Base-by-base conservation (phyloP, 1,140 invertebrate species). In the Drosophila burlai region DNA sequence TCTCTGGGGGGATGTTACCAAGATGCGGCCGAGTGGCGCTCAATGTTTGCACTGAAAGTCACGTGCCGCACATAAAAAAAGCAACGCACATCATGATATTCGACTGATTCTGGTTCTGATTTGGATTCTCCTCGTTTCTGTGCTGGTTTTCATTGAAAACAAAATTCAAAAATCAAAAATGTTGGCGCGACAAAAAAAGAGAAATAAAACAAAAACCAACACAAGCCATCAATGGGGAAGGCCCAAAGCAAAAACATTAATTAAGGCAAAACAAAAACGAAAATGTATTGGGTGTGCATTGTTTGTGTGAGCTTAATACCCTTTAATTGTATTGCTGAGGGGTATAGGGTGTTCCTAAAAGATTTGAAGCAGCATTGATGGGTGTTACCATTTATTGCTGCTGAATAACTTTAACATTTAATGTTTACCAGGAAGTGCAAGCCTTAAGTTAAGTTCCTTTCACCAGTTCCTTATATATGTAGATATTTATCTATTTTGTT, bases 161-260 rank as follows among this genome's bases (percentile, higher is more conserved):
- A 81, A 89, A 87, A 78, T 83, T 83, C 73, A 84, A 89, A 89
- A 86, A 89, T 81, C 77, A 67, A 83, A 86, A 89, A 75, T 68
- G 60, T 79, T 79, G 69, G 52, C 59, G 81, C 69, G 77, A 83
- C 80, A 81, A 80, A 79, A 45, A 54, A 49, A 4, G 34, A 36
- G 59, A 46, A 21, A 57, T 38, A 15, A 38, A 16, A 36, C 34
- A 57, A 42, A 38, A 47, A 63, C 43, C 67, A 26, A 58, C 24
- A 54, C 31, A 58, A 74, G 71, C 31, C 84, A 89, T 90, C 84
- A 89, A 89, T 90, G 84, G 79, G 73, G 68, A 76, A 80, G 84
- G 61, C 71, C 78, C 67, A 79, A 75, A 81, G 72, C 65, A 71
- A 66, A 63, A 76, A 69, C 84, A 87, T 87, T 87, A 87, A 87